Evolutionary conservation across 2,113 vertebrate species (phyloP).

Genomic region (Hyaena hyaena): DNA sequence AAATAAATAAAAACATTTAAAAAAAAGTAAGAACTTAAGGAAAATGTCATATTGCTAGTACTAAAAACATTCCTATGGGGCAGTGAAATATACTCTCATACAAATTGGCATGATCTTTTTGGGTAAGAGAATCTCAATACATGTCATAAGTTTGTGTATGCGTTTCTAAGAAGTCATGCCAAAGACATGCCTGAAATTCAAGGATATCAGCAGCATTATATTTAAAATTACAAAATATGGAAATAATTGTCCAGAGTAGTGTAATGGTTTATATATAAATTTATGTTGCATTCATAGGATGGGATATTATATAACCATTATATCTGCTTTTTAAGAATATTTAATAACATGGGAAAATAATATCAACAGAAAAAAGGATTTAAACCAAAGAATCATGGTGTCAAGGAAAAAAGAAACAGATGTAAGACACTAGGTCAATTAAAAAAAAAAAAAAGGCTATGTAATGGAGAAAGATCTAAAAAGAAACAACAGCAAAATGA

Average conservation of each 20-base stretch:
- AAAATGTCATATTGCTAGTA: background rate
- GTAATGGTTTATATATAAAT: background rate
- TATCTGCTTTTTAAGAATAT: background rate
- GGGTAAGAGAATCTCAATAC: background rate
- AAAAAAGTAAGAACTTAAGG: too few relatives aligned
- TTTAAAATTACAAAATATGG: background rate
- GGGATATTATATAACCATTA: background rate
- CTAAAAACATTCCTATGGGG: background rate
- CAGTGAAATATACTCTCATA: background rate
- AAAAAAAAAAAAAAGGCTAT: background rate
- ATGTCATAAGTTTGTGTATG: background rate
- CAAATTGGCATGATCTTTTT: background rate
- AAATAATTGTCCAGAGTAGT: background rate
- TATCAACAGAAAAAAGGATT: background rate
- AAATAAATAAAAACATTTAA: too few relatives aligned
- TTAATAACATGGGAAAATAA: conserved; percentile 38
- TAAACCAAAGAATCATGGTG: background rate
- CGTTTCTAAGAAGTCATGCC: background rate
- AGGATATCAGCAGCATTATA: background rate
- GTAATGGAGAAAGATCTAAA: background rate
- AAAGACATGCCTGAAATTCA: conserved; percentile 14
- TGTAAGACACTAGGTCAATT: background rate
- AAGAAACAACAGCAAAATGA: background rate
- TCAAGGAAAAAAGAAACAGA: background rate
- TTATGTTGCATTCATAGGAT: background rate